Evolutionary conservation across 2,113 vertebrate genomes (phyloP), one percentile per base, ranked within the genome.

Genomic region (Alosa alosa): DNA sequence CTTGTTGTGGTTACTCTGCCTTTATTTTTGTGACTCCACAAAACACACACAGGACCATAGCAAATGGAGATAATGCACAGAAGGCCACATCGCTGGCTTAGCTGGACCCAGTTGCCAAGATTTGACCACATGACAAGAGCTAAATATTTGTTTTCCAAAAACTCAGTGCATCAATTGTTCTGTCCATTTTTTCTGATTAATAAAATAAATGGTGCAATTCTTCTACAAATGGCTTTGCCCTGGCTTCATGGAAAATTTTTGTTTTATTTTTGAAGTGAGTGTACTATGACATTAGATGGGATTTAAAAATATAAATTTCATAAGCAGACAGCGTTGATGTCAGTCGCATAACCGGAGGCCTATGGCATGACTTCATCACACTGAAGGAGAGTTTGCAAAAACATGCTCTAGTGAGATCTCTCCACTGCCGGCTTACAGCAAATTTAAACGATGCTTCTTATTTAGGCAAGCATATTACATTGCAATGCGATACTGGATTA

Each of bases 401-500:
- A 39, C 72, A 78, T 78, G 31, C 72, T 41, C 72, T 36, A 15
- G 72, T 78, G 72, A 78, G 72, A 94, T 90, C 90, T 92, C 91
- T 92, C 92, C 93, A 91, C 91, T 90, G 91, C 72, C 72, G 13
- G 72, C 25, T 72, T 25, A 72, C 10, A 31, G 64, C 72, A 11
- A 78, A 78, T 78, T 78, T 41, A 41, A 78, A 78, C 39, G 72
- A 78, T 78, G 72, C 72, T 36, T 78, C 72, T 41, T 78, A 78
- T 78, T 39, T 78, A 78, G 72, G 31, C 72, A 78, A 39, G 72
- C 72, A 39, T 78, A 78, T 93, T 94, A 91, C 91, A 89, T 87
- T 94, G 93, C 92, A 94, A 94, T 45, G 89, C 47, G 92, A 94
- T 93, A 90, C 82, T 84, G 92, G 91, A 94, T 93, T 93, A 89